Base-by-base conservation (phyloP, 2,888 invertebrate genomes). In the Empis stercorea region DNA sequence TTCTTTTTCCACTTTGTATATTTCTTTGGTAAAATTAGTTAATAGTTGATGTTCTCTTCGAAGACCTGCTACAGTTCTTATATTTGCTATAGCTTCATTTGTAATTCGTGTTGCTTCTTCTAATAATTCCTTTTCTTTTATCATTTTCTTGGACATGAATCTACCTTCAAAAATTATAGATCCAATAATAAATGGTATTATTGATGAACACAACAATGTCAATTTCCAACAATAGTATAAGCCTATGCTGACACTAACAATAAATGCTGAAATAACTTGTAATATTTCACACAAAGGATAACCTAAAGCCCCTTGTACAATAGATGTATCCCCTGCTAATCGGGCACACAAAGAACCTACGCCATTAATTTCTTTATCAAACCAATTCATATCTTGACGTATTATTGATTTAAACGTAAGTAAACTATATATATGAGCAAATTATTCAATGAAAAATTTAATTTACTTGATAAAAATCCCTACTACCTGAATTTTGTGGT, bases 381-480 rank as follows among this genome's bases (percentile, higher is more conserved):
- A 85, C 81, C 83, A 85, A 7, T 78, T 81, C 51, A 84, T 76
- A 57, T 85, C 85, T 60, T 85, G 87, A 40, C 70, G 70, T 50
- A 87, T 58, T 75, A 85, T 83, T 1, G 81, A 72, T 41, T 66
- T 69, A 56, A 84, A 85, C 0, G 80, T 73, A 52, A 55, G 53
- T 2, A 64, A 63, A 34, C 52, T 49, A 14, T 15, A 7, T 7
- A 10, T 40, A n/a, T 4, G 30, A 30, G 10, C 20, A 30, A 10
- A n/a, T 10, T 30, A n/a, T 9, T 34, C n/a, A 34, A 11, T n/a
- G n/a, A n/a, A n/a, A n/a, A n/a, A n/a, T n/a, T n/a, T n/a, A n/a
- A n/a, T n/a, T n/a, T n/a, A n/a, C n/a, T n/a, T n/a, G n/a, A n/a
- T n/a, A n/a, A n/a, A 7, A 17, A 16, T 16, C 10, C 10, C 14